phyloP scores from a whole-genome alignment of 2,797 vertebrate species.

The Percopsis omiscomaycus region DNA sequence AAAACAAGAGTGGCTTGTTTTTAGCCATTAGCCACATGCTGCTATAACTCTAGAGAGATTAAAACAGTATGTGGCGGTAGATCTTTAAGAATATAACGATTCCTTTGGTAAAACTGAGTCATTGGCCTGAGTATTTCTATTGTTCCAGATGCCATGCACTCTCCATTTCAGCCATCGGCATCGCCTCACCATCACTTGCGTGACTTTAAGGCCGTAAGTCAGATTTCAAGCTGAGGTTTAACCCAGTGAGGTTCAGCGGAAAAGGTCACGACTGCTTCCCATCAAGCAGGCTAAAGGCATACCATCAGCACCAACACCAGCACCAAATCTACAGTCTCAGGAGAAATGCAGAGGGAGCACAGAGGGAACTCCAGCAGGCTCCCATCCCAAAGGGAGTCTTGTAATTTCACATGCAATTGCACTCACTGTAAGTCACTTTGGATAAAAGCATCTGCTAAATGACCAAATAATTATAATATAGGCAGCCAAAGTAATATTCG shows the following conservation, averaged over 20 bases:
- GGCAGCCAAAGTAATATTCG: too few relatives aligned
- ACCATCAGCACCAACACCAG: slow-evolving; percentile 14
- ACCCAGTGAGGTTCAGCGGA: slow-evolving; percentile 38
- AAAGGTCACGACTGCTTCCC: slow-evolving; percentile 45
- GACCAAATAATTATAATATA: too few relatives aligned
- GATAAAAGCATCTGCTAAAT: too few relatives aligned
- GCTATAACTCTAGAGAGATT: neutral
- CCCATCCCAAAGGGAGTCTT: neutral
- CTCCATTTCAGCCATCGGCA: too few relatives aligned
- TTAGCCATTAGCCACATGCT: neutral
- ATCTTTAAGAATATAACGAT: neutral
- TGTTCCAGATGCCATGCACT: too few relatives aligned
- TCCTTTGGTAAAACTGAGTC: neutral
- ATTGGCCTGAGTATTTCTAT: neutral
- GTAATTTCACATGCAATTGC: neutral
- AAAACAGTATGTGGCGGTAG: neutral
- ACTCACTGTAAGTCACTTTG: too few relatives aligned
- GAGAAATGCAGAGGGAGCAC: slow-evolving; percentile 1
- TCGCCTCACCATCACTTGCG: slow-evolving; percentile 5
- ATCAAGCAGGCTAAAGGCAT: slow-evolving; percentile 44
- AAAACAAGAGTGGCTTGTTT: neutral
- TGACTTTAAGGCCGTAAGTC: slow-evolving; percentile 37
- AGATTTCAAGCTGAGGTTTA: neutral
- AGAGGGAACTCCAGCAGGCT: neutral
- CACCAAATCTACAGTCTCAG: slow-evolving; percentile 23